Percentiles rank a stretch among this genome's conserved stretches.
Conservation (phyloP, 2,888 invertebrate genomes). For the Elysia crispata region DNA sequence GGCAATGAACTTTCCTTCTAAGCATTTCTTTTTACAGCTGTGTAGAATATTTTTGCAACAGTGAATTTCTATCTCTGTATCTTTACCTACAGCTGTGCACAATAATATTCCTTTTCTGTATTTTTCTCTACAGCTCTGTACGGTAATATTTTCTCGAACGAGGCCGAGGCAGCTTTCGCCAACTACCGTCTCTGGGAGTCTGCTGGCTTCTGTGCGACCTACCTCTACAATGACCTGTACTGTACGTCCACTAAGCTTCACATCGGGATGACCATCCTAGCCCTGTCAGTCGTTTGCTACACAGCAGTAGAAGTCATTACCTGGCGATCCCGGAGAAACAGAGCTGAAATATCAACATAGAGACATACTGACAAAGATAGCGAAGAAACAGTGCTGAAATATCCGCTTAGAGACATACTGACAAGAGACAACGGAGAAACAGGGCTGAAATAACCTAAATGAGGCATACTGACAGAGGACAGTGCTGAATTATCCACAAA, state of each 20-base stretch:
- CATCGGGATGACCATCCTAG: constrained; percentile 83
- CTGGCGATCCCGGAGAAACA: constrained; percentile 29
- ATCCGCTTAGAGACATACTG: constrained; percentile 18
- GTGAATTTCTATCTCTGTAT: not conserved
- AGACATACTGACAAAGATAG: not conserved
- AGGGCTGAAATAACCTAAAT: not conserved
- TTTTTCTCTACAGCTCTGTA: constrained; percentile 80
- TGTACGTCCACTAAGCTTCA: constrained; percentile 86
- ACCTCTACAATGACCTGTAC: constrained; percentile 87
- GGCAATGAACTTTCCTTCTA: not conserved
- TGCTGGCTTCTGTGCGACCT: constrained; percentile 91
- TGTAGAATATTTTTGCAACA: not conserved
- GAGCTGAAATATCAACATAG: constrained; percentile 32
- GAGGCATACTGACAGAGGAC: not conserved
- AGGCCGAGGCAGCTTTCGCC: constrained; percentile 93
- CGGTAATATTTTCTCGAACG: constrained; percentile 89
- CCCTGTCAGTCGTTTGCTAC: constrained; percentile 87
- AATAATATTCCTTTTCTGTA: not conserved
- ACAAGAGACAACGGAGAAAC: too few species aligned
- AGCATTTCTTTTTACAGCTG: not conserved
- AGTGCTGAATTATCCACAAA: not conserved
- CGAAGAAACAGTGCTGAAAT: not conserved
- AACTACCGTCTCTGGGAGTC: constrained; percentile 96
- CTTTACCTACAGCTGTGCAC: not conserved
- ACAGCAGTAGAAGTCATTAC: constrained; percentile 71